A percentile compares a stretch with the other conserved stretches of the same genome.
These are phyloP conservation scores for Chromoteleia sp. DNA, from an alignment of 2,888 invertebrate species.

Conservation along the genomic window DNA sequence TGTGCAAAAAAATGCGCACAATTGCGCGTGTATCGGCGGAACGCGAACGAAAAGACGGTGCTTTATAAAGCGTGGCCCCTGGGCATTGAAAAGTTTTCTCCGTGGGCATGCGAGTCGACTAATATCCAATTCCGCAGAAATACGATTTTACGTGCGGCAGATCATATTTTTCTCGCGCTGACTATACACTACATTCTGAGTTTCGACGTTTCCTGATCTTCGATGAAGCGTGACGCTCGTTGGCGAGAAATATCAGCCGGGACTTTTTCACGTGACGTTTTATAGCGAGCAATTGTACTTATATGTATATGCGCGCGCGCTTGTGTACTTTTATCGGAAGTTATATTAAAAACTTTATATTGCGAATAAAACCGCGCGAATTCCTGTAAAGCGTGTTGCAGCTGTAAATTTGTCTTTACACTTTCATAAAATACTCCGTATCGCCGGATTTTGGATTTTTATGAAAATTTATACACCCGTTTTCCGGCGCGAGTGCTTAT, in stretches of 20 bases:
- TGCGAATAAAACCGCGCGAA: constrained; percentile 56
- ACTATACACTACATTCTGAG: constrained; percentile 54
- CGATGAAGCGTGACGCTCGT: constrained; percentile 68
- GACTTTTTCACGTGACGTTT: constrained; percentile 60
- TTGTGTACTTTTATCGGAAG: constrained; percentile 58
- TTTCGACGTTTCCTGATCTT: constrained; percentile 67
- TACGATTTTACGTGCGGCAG: constrained; percentile 73
- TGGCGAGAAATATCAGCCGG: constrained; percentile 66
- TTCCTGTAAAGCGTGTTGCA: constrained; percentile 51
- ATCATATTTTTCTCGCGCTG: constrained; percentile 66
- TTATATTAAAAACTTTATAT: constrained; percentile 66
- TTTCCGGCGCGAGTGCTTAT: constrained; percentile 19
- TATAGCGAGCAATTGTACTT: constrained; percentile 57
- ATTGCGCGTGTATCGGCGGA: constrained; percentile 50
- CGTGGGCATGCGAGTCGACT: constrained; percentile 70
- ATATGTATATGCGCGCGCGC: constrained; percentile 53
- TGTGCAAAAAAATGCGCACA: constrained; percentile 39
- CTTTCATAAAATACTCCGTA: constrained; percentile 51
- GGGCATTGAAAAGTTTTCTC: constrained; percentile 72
- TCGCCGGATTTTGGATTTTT: constrained; percentile 36
- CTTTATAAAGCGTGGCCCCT: constrained; percentile 74
- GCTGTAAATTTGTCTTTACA: constrained; percentile 66
- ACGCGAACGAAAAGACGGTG: constrained; percentile 54
- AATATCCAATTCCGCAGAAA: constrained; percentile 73
- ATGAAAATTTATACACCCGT: constrained; percentile 52